A percentile compares a stretch with the other conserved stretches of the same genome.
Evolutionary conservation across 2,888 invertebrate species (phyloP).

Genomic region (Xylota sylvarum): DNA sequence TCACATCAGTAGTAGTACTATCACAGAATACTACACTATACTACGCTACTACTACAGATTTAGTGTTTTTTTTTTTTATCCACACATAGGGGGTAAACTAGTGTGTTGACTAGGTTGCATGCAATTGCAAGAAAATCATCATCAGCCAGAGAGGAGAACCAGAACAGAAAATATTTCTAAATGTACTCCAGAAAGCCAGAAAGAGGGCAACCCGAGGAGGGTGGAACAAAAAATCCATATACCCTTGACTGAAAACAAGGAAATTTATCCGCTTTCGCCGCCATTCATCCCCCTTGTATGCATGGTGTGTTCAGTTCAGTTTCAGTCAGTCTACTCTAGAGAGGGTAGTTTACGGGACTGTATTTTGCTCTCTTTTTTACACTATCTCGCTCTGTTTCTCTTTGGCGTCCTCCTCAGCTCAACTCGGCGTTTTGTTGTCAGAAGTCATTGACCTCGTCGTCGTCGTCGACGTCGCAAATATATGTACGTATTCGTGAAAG

Average conservation of each 20-base stretch:
- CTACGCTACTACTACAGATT: slow-evolving; percentile 36
- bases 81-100: neutral
- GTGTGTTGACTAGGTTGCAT: slow-evolving; percentile 22
- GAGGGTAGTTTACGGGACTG: slow-evolving; percentile 38
- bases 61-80: slow-evolving; percentile 11
- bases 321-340: slow-evolving; percentile 3
- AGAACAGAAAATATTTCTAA: slow-evolving; percentile 19
- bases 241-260: slow-evolving; percentile 68
- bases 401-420: slow-evolving; percentile 21
- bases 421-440: slow-evolving; percentile 39
- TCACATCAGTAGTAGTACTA: slow-evolving; percentile 55
- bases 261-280: slow-evolving; percentile 56
- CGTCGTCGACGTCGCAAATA: slow-evolving; percentile 39
- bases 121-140: slow-evolving; percentile 33
- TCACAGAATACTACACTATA: slow-evolving; percentile 41
- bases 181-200: neutral
- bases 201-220: neutral
- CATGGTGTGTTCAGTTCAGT: neutral
- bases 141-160: slow-evolving; percentile 8
- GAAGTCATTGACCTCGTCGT: slow-evolving; percentile 68
- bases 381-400: slow-evolving; percentile 65
- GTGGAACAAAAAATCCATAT: slow-evolving; percentile 26
- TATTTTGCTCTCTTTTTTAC: slow-evolving; percentile 36
- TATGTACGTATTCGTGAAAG: slow-evolving; percentile 18
- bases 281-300: slow-evolving; percentile 40